Conservation (phyloP, 2,888 invertebrate genomes). For the Leucophora obtusa region DNA sequence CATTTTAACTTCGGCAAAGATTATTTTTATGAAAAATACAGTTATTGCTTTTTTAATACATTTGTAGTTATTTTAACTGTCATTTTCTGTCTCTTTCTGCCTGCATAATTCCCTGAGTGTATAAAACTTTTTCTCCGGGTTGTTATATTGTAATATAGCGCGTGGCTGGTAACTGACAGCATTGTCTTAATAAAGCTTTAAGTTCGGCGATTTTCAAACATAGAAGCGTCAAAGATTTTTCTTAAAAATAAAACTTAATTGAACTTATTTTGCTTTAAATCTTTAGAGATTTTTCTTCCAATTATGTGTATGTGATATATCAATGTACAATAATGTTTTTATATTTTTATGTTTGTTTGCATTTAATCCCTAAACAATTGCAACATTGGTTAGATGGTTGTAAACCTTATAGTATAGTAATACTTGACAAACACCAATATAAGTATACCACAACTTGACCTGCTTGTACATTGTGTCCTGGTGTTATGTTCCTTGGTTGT, state of each 20-base stretch:
- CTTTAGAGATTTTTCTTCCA: conserved; percentile 7
- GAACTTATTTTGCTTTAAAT: neutral
- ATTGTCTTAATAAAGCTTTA: neutral
- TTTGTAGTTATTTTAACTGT: no score
- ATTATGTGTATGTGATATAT: conserved; percentile 3
- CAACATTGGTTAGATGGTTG: neutral
- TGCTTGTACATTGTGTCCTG: conserved; percentile 9
- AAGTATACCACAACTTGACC: conserved; percentile 21
- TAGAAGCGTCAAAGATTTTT: neutral
- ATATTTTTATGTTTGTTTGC: neutral
- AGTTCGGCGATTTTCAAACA: neutral
- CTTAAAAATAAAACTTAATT: neutral
- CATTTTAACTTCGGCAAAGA: no score
- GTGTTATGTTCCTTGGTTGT: conserved; percentile 2
- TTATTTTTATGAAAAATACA: no score
- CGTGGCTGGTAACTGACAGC: no score
- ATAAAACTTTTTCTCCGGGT: no score
- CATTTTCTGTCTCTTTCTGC: no score
- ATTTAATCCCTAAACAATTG: conserved; percentile 3
- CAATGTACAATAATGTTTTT: neutral
- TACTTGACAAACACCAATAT: conserved; percentile 27
- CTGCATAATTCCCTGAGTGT: no score
- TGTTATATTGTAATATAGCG: no score
- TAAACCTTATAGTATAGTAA: neutral
- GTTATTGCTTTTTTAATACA: no score